Evolutionary conservation across 92 coral and sea anemone species (phyloP), one percentile per base, ranked within the genome.

Genomic region (Heteractis magnifica): DNA sequence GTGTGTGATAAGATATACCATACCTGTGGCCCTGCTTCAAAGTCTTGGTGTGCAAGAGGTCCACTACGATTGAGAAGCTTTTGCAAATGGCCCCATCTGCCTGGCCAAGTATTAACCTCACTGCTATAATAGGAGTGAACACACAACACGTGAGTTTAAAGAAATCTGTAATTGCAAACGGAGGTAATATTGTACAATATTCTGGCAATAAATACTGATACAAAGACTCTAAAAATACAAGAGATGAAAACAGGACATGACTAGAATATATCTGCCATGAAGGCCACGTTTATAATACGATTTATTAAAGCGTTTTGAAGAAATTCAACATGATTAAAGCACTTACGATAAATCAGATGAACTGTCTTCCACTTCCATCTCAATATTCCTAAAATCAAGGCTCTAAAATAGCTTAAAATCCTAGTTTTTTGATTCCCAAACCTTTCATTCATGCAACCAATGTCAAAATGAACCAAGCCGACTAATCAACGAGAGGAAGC

Each of bases 1-100:
- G 9, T 62, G 64, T 58, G 64, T 15, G 23, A n/a, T 62, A 10
- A 65, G 5, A 49, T 10, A 75, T 44, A 44, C 20, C 20, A 2
- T 23, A 97, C 99, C 90, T 97, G 93, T 75, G 99, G 93, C 49
- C 99, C 99, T 51, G 99, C 95, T 56, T 97, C 99, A 83, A 97
- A 97, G 79, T 97, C 99, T 55, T 85, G 93, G 80, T 97, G 99
- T 6, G 99, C 99, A 62, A 97, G 84, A 4, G 99, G 99, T 18
- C 99, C 99, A 75, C 91, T 91, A 20, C 99, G 87, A 51, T 89
- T 75, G 62, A 97, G 86, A 50, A 97, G 75, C 62, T 92, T 94
- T 70, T 97, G 93, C 49, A 97, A 82, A 91, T 97, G 93, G 71
- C 85, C 90, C 99, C 99, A 97, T 87, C 95, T 88, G 14, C 95